Evolutionary conservation across 2,888 invertebrate genomes (phyloP), one percentile per base, ranked within the genome.

Genomic region (Rhagophthalmus giganteus): DNA sequence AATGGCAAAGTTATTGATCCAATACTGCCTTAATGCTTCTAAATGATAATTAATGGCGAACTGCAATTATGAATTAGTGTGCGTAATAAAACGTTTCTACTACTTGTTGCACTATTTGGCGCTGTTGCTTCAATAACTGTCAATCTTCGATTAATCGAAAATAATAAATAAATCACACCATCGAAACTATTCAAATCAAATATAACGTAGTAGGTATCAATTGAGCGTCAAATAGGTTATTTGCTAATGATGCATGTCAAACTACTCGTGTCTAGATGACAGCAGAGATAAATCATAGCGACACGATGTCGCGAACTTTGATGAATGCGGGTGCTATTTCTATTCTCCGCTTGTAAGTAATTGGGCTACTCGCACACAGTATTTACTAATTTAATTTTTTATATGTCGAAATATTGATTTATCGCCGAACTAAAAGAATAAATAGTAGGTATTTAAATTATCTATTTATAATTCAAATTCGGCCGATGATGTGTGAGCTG

Each of bases 201-300:
- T 57, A 53, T 48, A 59, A 60, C 12, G 65, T 53, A 64, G 61
- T 62, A 61, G 54, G 60, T 63, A 65, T 66, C 66, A 69, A 70
- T 68, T 64, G 67, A 67, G 67, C 67, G 64, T 59, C 59, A 61
- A 61, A 63, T 66, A 63, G 67, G 66, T 70, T 68, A 68, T 68
- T 69, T 67, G 67, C 60, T 65, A 59, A 66, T 70, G 70, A 71
- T 62, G 68, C 66, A 68, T 70, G 66, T 65, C 68, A 65, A 64
- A 65, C 61, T 67, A 59, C 63, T 62, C 62, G 66, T 64, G 64
- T 55, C 67, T 58, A 60, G 63, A 61, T 67, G 67, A 64, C 67
- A 69, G 55, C 46, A 48, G 57, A 61, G 53, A 70, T 70, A 70
- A 68, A 70, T 70, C 70, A 70, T 68, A 61, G 50, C 37, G 47